Conservation (phyloP, 2,797 vertebrate genomes). For the Silurus aristotelis region DNA sequence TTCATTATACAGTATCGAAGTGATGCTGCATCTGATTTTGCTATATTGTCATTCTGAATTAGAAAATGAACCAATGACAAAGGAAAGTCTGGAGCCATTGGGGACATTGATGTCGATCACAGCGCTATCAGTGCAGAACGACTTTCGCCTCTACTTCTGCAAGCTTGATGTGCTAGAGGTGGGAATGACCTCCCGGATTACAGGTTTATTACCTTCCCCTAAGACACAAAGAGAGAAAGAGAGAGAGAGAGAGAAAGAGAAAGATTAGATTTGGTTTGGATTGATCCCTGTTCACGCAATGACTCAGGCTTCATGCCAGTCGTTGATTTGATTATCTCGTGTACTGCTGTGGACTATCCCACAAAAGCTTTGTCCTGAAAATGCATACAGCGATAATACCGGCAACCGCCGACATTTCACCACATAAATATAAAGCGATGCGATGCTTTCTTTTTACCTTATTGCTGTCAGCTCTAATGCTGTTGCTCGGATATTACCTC, state of each 20-base stretch:
- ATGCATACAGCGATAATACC: conserved; percentile 8
- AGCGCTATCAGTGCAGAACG: conserved; percentile 44
- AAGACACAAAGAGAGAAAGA: neutral
- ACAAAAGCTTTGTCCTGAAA: conserved; percentile 31
- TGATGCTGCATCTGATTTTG: neutral
- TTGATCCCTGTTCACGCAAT: conserved; percentile 36
- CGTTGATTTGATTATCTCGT: conserved; percentile 35
- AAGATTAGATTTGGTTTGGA: conserved; percentile 36
- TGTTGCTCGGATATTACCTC: conserved; percentile 24
- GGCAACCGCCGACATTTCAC: conserved; percentile 6
- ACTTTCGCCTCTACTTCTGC: conserved; percentile 26
- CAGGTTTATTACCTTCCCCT: conserved; percentile 43
- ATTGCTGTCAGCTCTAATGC: conserved; percentile 19
- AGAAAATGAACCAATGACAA: conserved; percentile 37
- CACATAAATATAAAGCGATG: conserved; percentile 21
- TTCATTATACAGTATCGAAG: too few relatives aligned
- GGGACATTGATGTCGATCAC: conserved; percentile 51
- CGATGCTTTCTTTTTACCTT: conserved; percentile 15
- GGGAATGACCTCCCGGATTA: conserved; percentile 34
- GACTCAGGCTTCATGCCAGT: conserved; percentile 10
- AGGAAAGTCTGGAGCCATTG: conserved; percentile 42
- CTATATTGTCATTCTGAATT: neutral
- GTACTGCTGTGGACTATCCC: conserved; percentile 12
- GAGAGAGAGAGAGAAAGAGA: neutral
- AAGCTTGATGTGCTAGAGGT: conserved; percentile 46